Evolutionary conservation across 2,113 vertebrate genomes (phyloP), one percentile per base, ranked within the genome.

Genomic region (Lampris incognitus): DNA sequence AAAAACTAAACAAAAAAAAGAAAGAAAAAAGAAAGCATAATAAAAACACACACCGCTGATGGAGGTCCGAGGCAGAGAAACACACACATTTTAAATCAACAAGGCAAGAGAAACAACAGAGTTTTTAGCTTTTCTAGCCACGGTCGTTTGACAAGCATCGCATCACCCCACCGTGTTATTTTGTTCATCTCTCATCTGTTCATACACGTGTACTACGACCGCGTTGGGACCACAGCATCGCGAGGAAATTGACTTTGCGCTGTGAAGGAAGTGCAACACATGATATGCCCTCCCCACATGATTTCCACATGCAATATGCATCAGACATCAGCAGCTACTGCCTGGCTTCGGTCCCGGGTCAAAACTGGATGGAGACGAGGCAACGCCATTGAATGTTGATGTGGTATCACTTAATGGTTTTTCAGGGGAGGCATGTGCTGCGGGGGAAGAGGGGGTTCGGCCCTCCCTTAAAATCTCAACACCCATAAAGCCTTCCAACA

Each of bases 1-100:
- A 39, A 49, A 48, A 60, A 42, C 24, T 24, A 24, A 24, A 24
- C 24, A 54, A 39, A 57, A 48, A 38, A 44, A 38, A 1, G 24
- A 70, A 39, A 49, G 52, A 60, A 42, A 54, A 39, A 57, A 48
- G 41, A 44, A 38, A 1, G 24, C 38, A 3, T 65, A 24, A 36
- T 61, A 7, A 10, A 55, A 13, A 65, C 60, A 67, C 65, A 79
- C 13, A 37, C 24, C 50, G 41, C 6, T 1, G 44, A 54, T 13
- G 36, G 51, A 71, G 2, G 60, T 79, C 61, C 71, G 46, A 36
- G 46, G 68, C 61, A 48, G 39, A 51, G 46, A 66, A 67, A 70
- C 60, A 54, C 66, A 78, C 67, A n/a, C 39, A 57, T 69, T 78
- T 81, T 74, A 72, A 78, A 80, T 78, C 54, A 69, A 64, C 60